Conservation (phyloP, 2,797 vertebrate species). For the Chrosomus eos region DNA sequence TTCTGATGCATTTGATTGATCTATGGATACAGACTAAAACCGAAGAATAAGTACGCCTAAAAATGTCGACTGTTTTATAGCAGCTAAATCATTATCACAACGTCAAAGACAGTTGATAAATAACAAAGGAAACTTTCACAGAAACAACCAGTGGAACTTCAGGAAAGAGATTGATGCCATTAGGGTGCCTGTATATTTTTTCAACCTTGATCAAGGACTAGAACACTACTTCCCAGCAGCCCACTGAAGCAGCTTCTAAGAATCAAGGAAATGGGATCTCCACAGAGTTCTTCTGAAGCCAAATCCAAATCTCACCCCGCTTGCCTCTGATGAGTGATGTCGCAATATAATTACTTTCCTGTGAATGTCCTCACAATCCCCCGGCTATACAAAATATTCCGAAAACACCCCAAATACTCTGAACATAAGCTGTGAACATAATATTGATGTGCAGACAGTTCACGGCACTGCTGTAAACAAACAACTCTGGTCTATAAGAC, state of each 20-base stretch:
- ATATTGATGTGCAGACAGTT: not conserved
- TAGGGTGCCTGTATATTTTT: slow-evolving; percentile 32
- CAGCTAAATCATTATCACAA: not conserved
- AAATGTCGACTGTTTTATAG: not conserved
- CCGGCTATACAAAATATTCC: not conserved
- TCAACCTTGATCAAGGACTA: slow-evolving; percentile 52
- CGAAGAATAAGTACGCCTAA: not conserved
- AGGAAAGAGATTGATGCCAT: slow-evolving; percentile 32
- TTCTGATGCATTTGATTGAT: not conserved
- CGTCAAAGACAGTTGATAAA: slow-evolving; percentile 12
- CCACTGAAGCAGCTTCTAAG: slow-evolving; percentile 61
- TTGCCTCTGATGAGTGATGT: slow-evolving; percentile 33
- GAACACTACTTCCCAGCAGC: slow-evolving; percentile 59
- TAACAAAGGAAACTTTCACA: slow-evolving; percentile 10
- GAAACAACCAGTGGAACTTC: slow-evolving; percentile 19
- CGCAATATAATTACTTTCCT: slow-evolving; percentile 12
- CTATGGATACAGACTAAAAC: not conserved
- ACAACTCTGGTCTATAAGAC: not conserved
- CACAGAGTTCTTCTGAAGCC: slow-evolving; percentile 60
- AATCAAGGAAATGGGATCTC: slow-evolving; percentile 63
- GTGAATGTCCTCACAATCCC: slow-evolving; percentile 17
- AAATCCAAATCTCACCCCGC: slow-evolving; percentile 61
- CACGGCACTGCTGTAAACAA: not conserved
- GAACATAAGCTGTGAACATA: not conserved
- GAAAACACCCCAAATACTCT: not conserved